Conservation (phyloP, 1,140 invertebrate species). For the Spodoptera litura region DNA sequence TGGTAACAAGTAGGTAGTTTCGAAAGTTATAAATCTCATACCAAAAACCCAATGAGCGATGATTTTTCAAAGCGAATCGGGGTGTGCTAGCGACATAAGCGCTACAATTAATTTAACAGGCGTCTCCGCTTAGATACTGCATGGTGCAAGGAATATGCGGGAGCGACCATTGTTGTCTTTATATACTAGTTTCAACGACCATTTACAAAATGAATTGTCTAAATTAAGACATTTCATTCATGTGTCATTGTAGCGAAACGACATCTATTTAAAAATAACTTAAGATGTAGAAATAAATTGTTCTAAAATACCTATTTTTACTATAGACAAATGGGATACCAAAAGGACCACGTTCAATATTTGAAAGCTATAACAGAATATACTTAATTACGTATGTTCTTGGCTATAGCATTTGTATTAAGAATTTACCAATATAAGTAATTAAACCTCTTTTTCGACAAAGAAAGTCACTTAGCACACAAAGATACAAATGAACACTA, state of each 20-base stretch:
- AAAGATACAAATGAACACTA: neutral
- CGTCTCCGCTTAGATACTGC: slow-evolving; percentile 58
- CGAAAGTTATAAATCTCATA: slow-evolving; percentile 45
- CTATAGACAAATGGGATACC: too few species aligned
- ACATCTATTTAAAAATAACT: too few species aligned
- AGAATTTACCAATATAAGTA: neutral
- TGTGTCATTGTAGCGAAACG: too few species aligned
- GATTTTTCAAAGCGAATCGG: slow-evolving; percentile 81
- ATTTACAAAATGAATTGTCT: too few species aligned
- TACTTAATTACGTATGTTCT: too few species aligned
- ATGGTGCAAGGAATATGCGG: slow-evolving; percentile 50
- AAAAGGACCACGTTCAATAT: too few species aligned
- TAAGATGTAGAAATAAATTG: too few species aligned
- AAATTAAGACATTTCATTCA: too few species aligned
- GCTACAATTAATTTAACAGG: slow-evolving; percentile 80
- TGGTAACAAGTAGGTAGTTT: slow-evolving; percentile 41
- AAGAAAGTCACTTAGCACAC: neutral
- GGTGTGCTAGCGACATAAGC: slow-evolving; percentile 76
- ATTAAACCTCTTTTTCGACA: neutral
- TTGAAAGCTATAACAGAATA: too few species aligned
- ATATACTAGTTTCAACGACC: too few species aligned
- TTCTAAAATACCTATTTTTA: too few species aligned
- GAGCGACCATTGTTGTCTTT: neutral
- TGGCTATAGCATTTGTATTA: too few species aligned
- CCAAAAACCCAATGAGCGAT: slow-evolving; percentile 61